These are phyloP conservation scores for Columba livia DNA, from an alignment of 2,113 vertebrate species.

Conservation along the genomic window DNA sequence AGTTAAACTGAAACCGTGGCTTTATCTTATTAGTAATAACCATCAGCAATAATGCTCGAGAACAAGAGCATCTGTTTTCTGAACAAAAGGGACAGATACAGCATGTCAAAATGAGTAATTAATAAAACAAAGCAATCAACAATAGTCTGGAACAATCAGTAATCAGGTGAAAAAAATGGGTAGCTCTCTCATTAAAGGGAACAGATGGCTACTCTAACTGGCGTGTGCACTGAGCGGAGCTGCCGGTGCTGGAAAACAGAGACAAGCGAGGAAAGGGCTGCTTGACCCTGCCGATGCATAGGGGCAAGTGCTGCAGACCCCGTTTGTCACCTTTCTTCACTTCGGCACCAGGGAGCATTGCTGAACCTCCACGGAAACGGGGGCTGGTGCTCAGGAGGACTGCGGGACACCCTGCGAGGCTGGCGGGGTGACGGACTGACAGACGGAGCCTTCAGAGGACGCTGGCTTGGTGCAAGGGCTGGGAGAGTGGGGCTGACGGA, in stretches of 20 bases:
- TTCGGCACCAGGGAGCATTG: neutral
- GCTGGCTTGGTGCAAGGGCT: neutral
- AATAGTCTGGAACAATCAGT: conserved; percentile 64
- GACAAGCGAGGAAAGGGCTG: neutral
- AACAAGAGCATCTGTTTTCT: conserved; percentile 64
- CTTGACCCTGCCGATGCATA: accelerated
- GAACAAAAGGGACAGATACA: conserved; percentile 64
- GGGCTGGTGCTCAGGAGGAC: accelerated
- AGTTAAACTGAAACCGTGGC: neutral
- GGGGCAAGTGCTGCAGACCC: neutral
- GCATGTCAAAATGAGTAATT: conserved; percentile 71
- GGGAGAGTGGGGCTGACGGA: neutral
- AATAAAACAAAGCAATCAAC: conserved; percentile 70
- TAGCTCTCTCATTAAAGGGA: conserved; percentile 49
- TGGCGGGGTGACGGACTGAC: neutral
- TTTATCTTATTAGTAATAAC: conserved; percentile 62
- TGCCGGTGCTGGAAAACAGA: accelerated
- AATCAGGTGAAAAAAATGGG: conserved; percentile 67
- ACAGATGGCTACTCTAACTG: conserved; percentile 44
- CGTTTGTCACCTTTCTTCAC: neutral
- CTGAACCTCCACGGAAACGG: accelerated
- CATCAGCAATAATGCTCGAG: conserved; percentile 48
- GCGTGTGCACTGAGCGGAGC: neutral
- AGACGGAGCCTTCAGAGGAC: neutral
- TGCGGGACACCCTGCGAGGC: accelerated